These are phyloP conservation scores for Neopelma chrysocephalum DNA, from an alignment of 2,797 vertebrate species.

Conservation along the genomic window DNA sequence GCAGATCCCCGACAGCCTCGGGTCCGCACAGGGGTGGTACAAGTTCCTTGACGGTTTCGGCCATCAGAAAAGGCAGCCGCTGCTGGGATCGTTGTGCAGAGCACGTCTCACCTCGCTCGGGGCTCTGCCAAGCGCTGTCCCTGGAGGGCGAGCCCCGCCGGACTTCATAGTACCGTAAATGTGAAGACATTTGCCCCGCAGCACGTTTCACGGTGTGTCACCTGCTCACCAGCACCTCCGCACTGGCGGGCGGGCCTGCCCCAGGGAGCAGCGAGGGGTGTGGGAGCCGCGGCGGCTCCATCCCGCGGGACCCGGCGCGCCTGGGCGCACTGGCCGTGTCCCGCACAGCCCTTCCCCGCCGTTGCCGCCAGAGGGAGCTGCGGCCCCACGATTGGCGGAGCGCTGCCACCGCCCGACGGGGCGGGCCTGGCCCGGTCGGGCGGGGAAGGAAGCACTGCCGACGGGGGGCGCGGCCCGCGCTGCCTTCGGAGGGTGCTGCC, in stretches of 20 bases:
- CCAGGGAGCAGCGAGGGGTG: neutral
- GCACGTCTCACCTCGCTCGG: neutral
- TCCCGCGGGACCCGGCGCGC: neutral
- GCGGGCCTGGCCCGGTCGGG: neutral
- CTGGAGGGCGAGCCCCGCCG: neutral
- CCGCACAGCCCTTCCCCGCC: neutral
- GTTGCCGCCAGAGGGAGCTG: conserved; percentile 73
- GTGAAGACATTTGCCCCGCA: neutral
- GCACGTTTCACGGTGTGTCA: neutral
- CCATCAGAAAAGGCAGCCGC: neutral
- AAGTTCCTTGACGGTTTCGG: neutral
- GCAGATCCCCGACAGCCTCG: neutral
- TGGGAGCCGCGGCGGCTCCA: neutral
- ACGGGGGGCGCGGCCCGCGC: no score
- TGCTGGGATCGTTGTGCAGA: neutral
- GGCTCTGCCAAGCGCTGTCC: neutral
- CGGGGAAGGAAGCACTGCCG: neutral
- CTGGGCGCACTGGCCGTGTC: neutral
- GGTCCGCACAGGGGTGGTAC: rapidly evolving
- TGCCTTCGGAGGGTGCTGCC: neutral
- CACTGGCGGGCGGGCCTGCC: rapidly evolving
- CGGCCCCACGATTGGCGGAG: conserved; percentile 40
- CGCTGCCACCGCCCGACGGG: neutral
- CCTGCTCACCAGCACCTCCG: no score
- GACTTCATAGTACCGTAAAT: neutral